A percentile compares a stretch with the other conserved stretches of the same genome.
Evolutionary conservation across 2,797 vertebrate species (phyloP).

Genomic region (Xiphorhynchus erythropygius): DNA sequence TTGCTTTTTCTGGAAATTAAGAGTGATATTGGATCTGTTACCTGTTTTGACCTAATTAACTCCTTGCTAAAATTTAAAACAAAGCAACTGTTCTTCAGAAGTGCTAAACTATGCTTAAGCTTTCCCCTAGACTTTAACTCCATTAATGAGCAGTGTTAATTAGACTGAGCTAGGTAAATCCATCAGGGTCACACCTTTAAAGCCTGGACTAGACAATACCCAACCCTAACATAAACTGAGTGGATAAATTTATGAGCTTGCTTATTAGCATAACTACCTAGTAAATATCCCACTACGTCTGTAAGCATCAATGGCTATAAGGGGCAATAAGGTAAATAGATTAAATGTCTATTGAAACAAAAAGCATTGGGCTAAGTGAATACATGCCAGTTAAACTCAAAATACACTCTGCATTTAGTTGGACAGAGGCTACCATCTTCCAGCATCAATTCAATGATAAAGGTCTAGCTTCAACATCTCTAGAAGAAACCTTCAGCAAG

Average conservation of each 20-base stretch:
- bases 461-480: not conserved
- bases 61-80: not conserved
- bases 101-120: not conserved
- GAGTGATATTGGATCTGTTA: not conserved
- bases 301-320: not conserved
- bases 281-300: not conserved
- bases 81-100: not conserved
- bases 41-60: not conserved
- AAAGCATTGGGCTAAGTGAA: not conserved
- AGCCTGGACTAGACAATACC: not conserved
- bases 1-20: not conserved
- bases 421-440: not conserved
- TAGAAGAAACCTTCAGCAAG: not conserved
- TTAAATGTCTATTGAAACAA: not conserved
- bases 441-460: rapidly evolving
- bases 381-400: not conserved
- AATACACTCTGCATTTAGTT: not conserved
- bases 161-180: constrained; percentile 6
- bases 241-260: constrained; percentile 5
- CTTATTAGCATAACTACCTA: not conserved
- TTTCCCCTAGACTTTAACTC: constrained; percentile 13
- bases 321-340: not conserved
- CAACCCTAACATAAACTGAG: not conserved
- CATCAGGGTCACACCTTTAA: constrained; percentile 12
- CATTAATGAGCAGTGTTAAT: constrained; percentile 5